Base-by-base conservation (phyloP, 2,888 invertebrate genomes). In the Tenthredo notha region DNA sequence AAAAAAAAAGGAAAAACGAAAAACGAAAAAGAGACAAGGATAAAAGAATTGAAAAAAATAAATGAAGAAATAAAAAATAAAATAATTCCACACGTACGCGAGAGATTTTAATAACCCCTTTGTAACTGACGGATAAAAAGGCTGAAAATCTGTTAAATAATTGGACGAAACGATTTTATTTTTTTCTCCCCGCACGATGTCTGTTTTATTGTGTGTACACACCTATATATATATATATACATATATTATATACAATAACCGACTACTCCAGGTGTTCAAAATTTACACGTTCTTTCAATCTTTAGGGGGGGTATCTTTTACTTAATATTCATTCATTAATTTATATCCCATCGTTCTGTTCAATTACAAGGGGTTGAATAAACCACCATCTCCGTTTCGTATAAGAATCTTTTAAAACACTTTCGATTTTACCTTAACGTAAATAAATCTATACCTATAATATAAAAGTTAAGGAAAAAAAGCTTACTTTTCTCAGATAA, bases 11-110 rank as follows among this genome's bases (percentile, higher is more conserved):
- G 3, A 40, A 25, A 7, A 82, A 1, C 29, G 1, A 29, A 29
- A 29, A 29, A n/a, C n/a, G n/a, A n/a, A n/a, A n/a, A n/a, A n/a
- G n/a, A n/a, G n/a, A n/a, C n/a, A n/a, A n/a, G n/a, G n/a, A 29
- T 29, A 40, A 10, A 9, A 65, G 67, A 75, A n/a, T n/a, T n/a
- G n/a, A n/a, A n/a, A n/a, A n/a, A n/a, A n/a, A n/a, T n/a, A n/a
- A n/a, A n/a, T n/a, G 84, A n/a, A 65, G 84, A 72, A 25, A 85
- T 82, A 75, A 72, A 83, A 80, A 86, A 72, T n/a, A 75, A 47
- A 47, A 47, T 15, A 47, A 75, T 75, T 77, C 77, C 77, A 18
- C 50, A 77, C 77, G 78, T 80, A 80, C 61, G 61, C 37, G 40
- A n/a, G 61, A 61, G 61, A 80, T 80, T 80, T 80, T 80, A 80